These are phyloP conservation scores for Urocyon cinereoargenteus DNA, from an alignment of 2,797 vertebrate genomes.

Conservation along the genomic window DNA sequence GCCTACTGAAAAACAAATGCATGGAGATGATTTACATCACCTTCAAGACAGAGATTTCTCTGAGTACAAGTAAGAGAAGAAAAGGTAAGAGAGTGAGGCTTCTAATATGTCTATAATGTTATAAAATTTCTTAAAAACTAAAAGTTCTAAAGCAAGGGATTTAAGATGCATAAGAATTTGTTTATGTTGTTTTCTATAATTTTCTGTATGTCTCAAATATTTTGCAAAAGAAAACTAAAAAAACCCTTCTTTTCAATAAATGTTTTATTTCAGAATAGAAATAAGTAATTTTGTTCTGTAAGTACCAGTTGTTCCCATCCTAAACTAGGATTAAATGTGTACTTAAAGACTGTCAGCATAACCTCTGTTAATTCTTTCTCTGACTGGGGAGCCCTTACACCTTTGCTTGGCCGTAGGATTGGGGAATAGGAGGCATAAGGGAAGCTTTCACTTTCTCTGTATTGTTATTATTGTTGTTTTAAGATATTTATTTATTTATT, in stretches of 20 bases:
- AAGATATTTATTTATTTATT: not conserved
- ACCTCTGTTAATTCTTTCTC: not conserved
- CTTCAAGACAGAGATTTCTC: not conserved
- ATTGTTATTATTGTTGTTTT: not conserved
- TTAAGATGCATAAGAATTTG: not conserved
- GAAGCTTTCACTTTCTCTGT: not conserved
- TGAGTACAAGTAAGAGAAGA: not conserved
- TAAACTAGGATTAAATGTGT: not conserved
- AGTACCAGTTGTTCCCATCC: not conserved
- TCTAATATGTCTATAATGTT: not conserved
- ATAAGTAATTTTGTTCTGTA: not conserved
- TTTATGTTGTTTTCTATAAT: constrained; percentile 2
- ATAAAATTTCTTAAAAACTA: not conserved
- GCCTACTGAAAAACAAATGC: not conserved
- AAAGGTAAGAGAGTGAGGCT: not conserved
- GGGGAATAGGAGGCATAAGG: not conserved
- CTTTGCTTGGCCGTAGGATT: not conserved
- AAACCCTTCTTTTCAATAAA: not conserved
- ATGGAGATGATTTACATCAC: not conserved
- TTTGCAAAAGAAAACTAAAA: not conserved
- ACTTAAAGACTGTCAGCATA: not conserved
- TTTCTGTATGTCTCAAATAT: not conserved
- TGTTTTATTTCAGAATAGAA: not conserved
- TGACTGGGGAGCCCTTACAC: not conserved
- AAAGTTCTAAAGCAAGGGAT: not conserved